Evolutionary conservation across 2,113 vertebrate genomes (phyloP).

Genomic region (Hylia prasina): DNA sequence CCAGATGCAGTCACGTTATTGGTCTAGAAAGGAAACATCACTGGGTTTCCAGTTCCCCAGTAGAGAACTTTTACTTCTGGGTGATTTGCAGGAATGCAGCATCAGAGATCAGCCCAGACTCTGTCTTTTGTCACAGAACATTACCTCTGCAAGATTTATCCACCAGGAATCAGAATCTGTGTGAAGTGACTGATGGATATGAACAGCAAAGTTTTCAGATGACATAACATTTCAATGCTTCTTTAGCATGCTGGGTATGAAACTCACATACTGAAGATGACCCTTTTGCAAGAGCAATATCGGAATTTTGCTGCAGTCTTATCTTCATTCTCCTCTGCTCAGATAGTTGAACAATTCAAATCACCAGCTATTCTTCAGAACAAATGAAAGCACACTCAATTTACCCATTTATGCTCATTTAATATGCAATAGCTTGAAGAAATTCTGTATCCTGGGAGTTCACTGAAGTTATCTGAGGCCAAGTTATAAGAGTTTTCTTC

Average conservation of each 20-base stretch:
- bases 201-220: neutral
- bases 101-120: neutral
- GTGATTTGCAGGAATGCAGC: neutral
- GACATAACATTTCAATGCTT: neutral
- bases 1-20: neutral
- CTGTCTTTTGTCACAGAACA: neutral
- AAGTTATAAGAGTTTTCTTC: neutral
- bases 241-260: neutral
- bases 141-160: neutral
- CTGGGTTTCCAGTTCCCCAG: neutral
- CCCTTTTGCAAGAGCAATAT: neutral
- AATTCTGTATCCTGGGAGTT: conserved; percentile 8
- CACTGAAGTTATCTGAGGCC: neutral
- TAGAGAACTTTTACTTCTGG: neutral
- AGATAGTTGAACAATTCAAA: neutral
- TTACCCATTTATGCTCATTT: conserved; percentile 3
- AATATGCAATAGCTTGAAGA: neutral
- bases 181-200: neutral
- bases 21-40: neutral
- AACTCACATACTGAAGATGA: neutral
- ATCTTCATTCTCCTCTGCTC: conserved; percentile 14
- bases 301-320: neutral
- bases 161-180: neutral
- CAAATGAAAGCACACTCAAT: conserved; percentile 2
- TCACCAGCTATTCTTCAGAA: conserved; percentile 24